Conservation (phyloP, 2,797 vertebrate genomes). For the Huso huso region DNA sequence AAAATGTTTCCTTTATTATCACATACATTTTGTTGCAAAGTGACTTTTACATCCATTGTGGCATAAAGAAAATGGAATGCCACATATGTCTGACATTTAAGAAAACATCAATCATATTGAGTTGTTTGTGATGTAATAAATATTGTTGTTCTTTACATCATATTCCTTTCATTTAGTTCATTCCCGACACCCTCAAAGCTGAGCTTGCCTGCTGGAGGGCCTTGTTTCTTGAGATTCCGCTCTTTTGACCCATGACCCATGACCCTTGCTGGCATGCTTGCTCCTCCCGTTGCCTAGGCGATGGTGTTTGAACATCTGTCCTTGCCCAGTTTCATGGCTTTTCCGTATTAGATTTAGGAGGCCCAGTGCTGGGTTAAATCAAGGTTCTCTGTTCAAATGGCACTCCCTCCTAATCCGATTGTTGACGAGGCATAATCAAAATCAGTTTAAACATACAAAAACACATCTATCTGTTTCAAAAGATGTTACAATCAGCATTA, state of each 20-base stretch:
- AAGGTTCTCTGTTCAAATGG: slow-evolving; percentile 26
- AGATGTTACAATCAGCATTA: background rate
- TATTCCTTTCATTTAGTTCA: slow-evolving; percentile 21
- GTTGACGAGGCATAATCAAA: slow-evolving; percentile 8
- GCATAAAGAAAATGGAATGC: background rate
- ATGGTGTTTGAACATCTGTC: slow-evolving; percentile 43
- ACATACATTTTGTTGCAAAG: background rate
- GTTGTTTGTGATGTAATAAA: slow-evolving; percentile 7
- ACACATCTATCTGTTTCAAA: background rate
- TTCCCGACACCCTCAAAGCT: slow-evolving; percentile 13
- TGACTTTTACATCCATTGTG: slow-evolving; percentile 1
- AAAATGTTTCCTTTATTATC: slow-evolving; percentile 1
- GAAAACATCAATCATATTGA: slow-evolving; percentile 6
- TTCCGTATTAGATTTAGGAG: slow-evolving; percentile 35
- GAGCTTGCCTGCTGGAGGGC: slow-evolving; percentile 16
- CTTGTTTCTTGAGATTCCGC: slow-evolving; percentile 24
- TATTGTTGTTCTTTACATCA: slow-evolving; percentile 10
- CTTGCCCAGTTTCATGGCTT: slow-evolving; percentile 26
- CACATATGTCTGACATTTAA: slow-evolving; percentile 18
- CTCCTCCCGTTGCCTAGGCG: slow-evolving; percentile 31
- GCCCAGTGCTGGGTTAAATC: slow-evolving; percentile 14
- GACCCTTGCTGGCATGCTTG: slow-evolving; percentile 22
- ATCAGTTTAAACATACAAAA: slow-evolving; percentile 1
- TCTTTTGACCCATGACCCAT: slow-evolving; percentile 30
- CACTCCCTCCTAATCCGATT: slow-evolving; percentile 19